Evolutionary conservation across 2,113 vertebrate species (phyloP).

Genomic region (Cryptomyrus ogoouensis): DNA sequence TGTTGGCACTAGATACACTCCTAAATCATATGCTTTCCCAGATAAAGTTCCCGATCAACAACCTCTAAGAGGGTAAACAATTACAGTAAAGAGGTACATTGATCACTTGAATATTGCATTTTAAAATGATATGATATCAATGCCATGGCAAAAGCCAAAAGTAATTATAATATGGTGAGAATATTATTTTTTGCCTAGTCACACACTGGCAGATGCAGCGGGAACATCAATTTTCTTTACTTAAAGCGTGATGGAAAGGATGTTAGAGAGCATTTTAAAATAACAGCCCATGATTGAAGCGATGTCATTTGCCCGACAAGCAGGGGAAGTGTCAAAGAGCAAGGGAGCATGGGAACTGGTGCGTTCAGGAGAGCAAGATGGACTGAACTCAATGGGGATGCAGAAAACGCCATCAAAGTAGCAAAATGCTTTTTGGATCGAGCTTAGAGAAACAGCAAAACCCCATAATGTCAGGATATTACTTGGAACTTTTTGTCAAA

Average conservation of each 20-base stretch:
- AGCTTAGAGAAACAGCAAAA: background rate
- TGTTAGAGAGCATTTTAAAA: background rate
- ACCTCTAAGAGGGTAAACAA: background rate
- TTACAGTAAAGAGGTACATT: background rate
- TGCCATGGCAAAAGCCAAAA: background rate
- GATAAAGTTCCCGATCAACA: background rate
- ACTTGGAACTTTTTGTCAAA: background rate
- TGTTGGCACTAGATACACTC: background rate
- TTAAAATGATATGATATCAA: background rate
- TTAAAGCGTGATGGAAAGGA: background rate
- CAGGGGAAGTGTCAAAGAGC: constrained; percentile 55
- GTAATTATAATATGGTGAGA: background rate
- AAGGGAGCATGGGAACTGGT: constrained; percentile 55
- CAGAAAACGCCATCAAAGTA: background rate
- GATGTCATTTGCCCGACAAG: background rate
- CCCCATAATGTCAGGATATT: background rate
- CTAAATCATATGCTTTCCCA: background rate
- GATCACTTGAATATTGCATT: background rate
- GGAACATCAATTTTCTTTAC: background rate
- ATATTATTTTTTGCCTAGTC: background rate
- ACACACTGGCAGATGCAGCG: background rate
- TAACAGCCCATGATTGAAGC: background rate
- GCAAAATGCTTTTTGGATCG: background rate
- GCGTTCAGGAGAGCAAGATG: constrained; percentile 44
- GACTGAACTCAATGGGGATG: background rate